Conservation (phyloP, 2,888 invertebrate species). For the Seira sanloemensis region DNA sequence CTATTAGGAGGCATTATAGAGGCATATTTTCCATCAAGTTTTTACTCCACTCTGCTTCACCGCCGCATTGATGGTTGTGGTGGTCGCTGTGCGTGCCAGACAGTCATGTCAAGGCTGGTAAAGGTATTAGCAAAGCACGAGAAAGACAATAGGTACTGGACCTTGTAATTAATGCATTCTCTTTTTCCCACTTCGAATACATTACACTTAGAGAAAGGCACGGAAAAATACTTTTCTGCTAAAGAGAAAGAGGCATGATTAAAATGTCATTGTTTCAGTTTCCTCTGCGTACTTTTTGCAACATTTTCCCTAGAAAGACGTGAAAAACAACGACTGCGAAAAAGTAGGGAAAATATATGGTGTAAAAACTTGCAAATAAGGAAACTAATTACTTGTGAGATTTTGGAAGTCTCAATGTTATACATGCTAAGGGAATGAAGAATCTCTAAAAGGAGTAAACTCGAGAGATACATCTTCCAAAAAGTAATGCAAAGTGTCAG, state of each 20-base stretch:
- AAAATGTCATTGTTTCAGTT: background rate
- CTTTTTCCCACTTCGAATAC: background rate
- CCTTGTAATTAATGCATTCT: constrained; percentile 55
- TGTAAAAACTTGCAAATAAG: constrained; percentile 48
- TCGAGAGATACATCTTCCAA: background rate
- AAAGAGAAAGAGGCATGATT: background rate
- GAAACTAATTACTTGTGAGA: constrained; percentile 49
- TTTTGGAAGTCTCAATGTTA: constrained; percentile 34
- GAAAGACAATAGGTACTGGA: background rate
- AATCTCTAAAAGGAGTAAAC: too few species aligned
- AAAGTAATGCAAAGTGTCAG: background rate
- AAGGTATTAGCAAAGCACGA: constrained; percentile 36
- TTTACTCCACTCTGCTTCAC: background rate
- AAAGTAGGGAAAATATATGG: background rate
- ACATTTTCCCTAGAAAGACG: background rate
- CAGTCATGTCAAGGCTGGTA: constrained; percentile 29
- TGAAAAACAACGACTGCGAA: background rate
- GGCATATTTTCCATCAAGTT: too few species aligned
- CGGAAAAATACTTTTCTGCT: background rate
- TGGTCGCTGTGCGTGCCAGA: constrained; percentile 43
- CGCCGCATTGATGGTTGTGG: background rate
- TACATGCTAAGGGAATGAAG: too few species aligned
- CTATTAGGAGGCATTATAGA: too few species aligned
- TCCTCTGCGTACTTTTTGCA: background rate
- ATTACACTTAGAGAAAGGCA: background rate